These are phyloP conservation scores for Hafferia zeledoni DNA, from an alignment of 2,797 vertebrate species.

Conservation along the genomic window DNA sequence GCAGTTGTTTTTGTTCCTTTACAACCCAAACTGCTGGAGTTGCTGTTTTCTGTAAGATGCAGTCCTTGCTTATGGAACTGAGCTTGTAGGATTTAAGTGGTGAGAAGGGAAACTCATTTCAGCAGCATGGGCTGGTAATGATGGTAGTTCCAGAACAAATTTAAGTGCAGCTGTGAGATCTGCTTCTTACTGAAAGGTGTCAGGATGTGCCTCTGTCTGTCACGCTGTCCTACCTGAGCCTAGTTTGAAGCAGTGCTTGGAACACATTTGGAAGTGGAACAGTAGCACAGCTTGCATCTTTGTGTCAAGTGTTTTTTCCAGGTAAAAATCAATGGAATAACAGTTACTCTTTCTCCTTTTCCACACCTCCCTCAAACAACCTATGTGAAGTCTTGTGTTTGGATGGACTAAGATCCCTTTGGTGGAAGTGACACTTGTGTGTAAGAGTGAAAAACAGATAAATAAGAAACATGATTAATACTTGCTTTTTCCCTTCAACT, in stretches of 20 bases:
- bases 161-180: neutral
- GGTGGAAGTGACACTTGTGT: neutral
- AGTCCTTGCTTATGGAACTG: neutral
- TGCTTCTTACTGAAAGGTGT: neutral
- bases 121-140: neutral
- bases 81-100: neutral
- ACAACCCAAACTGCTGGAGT: neutral
- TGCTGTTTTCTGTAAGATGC: neutral
- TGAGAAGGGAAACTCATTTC: neutral
- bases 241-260: neutral
- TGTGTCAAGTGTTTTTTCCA: neutral
- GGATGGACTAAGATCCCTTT: neutral
- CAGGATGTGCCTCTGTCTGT: neutral
- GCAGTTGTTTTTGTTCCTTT: conserved; percentile 52
- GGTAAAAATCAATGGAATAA: neutral
- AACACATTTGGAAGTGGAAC: neutral
- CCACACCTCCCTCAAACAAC: neutral
- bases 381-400: neutral
- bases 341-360: neutral
- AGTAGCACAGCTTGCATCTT: neutral
- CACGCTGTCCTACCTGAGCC: neutral
- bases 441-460: neutral
- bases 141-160: neutral
- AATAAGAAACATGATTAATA: neutral
- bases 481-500: neutral